Conservation (phyloP, 2,888 invertebrate genomes). For the Neelides folsomi region DNA sequence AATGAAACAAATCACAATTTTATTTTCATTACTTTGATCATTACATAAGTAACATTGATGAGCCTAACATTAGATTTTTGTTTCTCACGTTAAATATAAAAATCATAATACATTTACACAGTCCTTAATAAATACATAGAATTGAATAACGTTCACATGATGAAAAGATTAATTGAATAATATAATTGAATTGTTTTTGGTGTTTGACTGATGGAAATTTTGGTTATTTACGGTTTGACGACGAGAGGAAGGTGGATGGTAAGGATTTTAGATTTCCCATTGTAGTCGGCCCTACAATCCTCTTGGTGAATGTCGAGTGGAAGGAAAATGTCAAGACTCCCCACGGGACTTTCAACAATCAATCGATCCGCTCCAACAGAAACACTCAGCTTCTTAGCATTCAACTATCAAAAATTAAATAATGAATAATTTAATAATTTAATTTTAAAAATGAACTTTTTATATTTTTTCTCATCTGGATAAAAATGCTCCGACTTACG, state of each 20-base stretch:
- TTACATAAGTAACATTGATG: too few species aligned
- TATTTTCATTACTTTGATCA: too few species aligned
- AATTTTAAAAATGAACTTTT: too few species aligned
- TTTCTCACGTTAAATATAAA: too few species aligned
- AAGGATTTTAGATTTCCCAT: conserved; percentile 18
- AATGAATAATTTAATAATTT: background rate
- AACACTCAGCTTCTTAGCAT: conserved; percentile 21
- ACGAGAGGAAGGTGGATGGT: conserved; percentile 24
- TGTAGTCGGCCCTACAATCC: conserved; percentile 26
- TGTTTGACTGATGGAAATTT: too few species aligned
- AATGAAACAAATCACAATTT: too few species aligned
- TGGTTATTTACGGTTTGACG: conserved; percentile 13
- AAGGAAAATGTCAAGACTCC: conserved; percentile 25
- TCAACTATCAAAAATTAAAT: conserved; percentile 12
- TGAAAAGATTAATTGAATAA: too few species aligned
- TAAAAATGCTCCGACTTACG: conserved; percentile 15
- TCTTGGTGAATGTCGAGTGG: conserved; percentile 30
- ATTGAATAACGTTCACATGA: too few species aligned
- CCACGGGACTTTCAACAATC: conserved; percentile 27
- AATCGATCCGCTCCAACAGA: conserved; percentile 28
- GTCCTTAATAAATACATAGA: too few species aligned
- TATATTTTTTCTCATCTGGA: background rate
- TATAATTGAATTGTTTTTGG: too few species aligned
- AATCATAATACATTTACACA: too few species aligned
- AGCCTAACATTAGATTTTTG: too few species aligned